Evolutionary conservation across 1,140 invertebrate species (phyloP), one percentile per base, ranked within the genome.

Genomic region (Camponotus vicinus): DNA sequence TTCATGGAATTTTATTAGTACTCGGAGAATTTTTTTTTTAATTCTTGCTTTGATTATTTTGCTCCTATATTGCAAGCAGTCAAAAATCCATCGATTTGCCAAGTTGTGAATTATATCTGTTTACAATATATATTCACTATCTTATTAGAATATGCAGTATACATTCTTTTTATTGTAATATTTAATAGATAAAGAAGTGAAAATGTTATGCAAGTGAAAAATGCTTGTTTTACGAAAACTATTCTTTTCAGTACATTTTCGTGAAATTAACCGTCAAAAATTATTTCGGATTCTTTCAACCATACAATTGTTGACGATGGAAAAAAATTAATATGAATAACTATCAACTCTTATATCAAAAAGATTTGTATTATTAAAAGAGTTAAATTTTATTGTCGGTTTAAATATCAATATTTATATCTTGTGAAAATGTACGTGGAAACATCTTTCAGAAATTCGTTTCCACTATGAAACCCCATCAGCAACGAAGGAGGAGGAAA

Each of bases 401-500:
- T 32, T 21, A 34, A 37, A 40, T 13, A 9, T 40, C 11, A 3
- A 78, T n/a, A 32, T 27, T 37, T 27, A 18, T 52, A 15, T 40
- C 9, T 67, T 52, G 21, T 82, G 15, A 71, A 55, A 82, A 82
- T 73, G 52, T 82, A 73, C 40, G 27, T 82, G 40, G 27, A 87
- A 90, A 87, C 93, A 71, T 94, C 91, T 95, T 95, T 95, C 94
- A 95, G 94, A 95, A 90, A 90, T 92, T 94, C 85, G 90, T 94
- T 92, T 92, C 90, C 88, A 91, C 88, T 78, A 89, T 93, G 91
- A 92, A 91, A 86, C 90, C 92, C 42, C 91, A 90, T 91, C 91
- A 85, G 9, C 92, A 69, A 32, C 86, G 92, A 88, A 90, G 89
- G 86, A 92, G 82, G 92, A 93, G 88, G 89, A 95, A 94, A 91